These are phyloP conservation scores for Desmophyllum pertusum DNA, from an alignment of 92 coral and sea anemone genomes.

Conservation along the genomic window DNA sequence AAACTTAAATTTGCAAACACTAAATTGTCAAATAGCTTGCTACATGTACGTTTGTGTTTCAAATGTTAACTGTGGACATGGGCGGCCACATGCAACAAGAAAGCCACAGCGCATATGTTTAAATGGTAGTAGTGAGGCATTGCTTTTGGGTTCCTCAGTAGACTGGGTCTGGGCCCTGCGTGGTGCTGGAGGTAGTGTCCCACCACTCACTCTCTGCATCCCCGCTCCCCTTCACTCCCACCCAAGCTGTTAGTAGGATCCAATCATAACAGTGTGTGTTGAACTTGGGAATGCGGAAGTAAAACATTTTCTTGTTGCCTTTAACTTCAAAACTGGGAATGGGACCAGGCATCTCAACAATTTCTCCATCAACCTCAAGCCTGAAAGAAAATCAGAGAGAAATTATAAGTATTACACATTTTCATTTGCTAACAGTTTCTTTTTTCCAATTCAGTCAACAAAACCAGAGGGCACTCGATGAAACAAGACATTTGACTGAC, in stretches of 20 bases:
- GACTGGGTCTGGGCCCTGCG: not conserved
- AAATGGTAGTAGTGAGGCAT: not conserved
- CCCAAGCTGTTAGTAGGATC: conserved; percentile 12
- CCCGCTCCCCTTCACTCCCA: not conserved
- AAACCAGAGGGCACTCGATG: too few species aligned
- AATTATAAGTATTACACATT: too few species aligned
- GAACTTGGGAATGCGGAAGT: conserved; percentile 49
- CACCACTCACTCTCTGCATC: not conserved
- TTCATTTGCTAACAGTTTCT: too few species aligned
- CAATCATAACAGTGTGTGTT: conserved; percentile 16
- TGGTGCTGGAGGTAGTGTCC: not conserved
- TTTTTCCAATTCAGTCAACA: too few species aligned
- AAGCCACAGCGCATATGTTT: not conserved
- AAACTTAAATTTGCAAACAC: too few species aligned
- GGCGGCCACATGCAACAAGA: not conserved
- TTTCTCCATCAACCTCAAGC: not conserved
- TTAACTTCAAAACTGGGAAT: conserved; percentile 24
- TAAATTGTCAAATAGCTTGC: too few species aligned
- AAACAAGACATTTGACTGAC: too few species aligned
- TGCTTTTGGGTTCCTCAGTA: not conserved
- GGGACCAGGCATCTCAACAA: conserved; percentile 19
- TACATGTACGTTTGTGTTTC: too few species aligned
- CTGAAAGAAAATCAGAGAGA: conserved; percentile 5
- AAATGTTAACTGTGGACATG: not conserved
- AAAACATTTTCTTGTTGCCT: not conserved